Evolutionary conservation across 2,888 invertebrate species (phyloP), one percentile per base, ranked within the genome.

Genomic region (Idaea aversata): DNA sequence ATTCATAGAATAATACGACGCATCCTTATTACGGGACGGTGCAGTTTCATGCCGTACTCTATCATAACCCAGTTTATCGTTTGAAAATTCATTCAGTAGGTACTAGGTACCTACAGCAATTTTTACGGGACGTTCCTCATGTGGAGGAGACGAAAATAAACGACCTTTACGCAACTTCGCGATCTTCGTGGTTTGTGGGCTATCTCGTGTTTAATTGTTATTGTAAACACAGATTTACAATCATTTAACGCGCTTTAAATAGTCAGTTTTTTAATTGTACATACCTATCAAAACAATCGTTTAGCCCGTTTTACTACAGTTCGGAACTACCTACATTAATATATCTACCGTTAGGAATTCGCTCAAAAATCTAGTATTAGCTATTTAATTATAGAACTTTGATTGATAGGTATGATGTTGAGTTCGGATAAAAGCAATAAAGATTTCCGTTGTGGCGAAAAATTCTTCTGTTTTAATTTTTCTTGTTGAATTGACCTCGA

Each of bases 1-100:
- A 47, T 47, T 85, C 94, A 94, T 94, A 94, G 94, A 88, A 94
- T 95, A 95, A 94, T 94, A 89, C 90, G 94, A 86, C 89, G 93
- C 94, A 94, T 94, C 94, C 94, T 94, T 90, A 93, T 94, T 94
- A 94, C 86, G 81, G 13, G 13, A 59, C 58, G 86, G 88, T 83
- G 85, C 85, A 84, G 78, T 80, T 80, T 79, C 77, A 77, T 77
- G 72, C 73, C 71, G 70, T 72, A 69, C 73, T 73, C 76, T 75
- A 76, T 74, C 76, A 80, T 84, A 82, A 79, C 80, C 70, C 67
- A 71, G 61, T 73, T 70, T 70, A 65, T 64, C 67, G 65, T 67
- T 67, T 67, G 62, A 61, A 69, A 65, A 68, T 59, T 61, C 58
- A 70, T 68, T 68, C 62, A 35, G 15, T 16, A 59, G 36, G 47